Evolutionary conservation across 2,888 invertebrate genomes (phyloP).

Genomic region (Drosophila glabriapex): DNA sequence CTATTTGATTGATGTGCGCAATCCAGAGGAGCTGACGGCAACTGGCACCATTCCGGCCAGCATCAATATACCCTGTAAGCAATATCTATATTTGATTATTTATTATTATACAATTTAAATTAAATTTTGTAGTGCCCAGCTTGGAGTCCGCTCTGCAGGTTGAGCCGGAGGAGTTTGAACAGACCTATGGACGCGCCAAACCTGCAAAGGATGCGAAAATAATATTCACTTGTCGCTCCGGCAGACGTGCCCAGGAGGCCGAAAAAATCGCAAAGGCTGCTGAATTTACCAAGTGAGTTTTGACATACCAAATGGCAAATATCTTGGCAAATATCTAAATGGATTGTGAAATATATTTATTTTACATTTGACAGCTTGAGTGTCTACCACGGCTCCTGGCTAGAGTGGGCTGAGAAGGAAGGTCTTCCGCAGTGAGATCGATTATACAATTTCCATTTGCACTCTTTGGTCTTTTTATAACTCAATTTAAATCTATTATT

Average conservation of each 20-base stretch:
- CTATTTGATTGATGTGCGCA: slow-evolving; percentile 91
- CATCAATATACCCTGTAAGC: slow-evolving; percentile 91
- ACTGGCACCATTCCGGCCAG: slow-evolving; percentile 91
- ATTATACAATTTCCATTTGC: not conserved
- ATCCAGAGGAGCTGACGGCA: slow-evolving; percentile 89
- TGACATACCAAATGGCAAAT: not conserved
- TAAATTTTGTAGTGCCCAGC: slow-evolving; percentile 44
- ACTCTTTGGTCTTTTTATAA: slow-evolving; percentile 11
- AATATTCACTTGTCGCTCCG: slow-evolving; percentile 66
- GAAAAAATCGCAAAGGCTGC: slow-evolving; percentile 48
- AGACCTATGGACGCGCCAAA: slow-evolving; percentile 49
- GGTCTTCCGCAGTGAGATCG: slow-evolving; percentile 37
- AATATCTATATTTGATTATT: slow-evolving; percentile 71
- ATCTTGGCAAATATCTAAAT: not conserved
- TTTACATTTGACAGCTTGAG: slow-evolving; percentile 34
- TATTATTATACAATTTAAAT: not conserved
- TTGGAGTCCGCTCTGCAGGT: slow-evolving; percentile 45
- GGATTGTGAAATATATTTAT: not conserved
- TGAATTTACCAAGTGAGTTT: slow-evolving; percentile 58
- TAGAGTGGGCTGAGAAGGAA: slow-evolving; percentile 67
- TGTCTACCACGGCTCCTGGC: slow-evolving; percentile 67
- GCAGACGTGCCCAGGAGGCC: slow-evolving; percentile 52
- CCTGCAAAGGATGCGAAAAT: slow-evolving; percentile 52
- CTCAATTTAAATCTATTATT: slow-evolving; percentile 9
- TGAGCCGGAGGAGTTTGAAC: slow-evolving; percentile 34